These are phyloP conservation scores for Macaca nemestrina DNA, from an alignment of 2,113 vertebrate species.

Conservation along the genomic window DNA sequence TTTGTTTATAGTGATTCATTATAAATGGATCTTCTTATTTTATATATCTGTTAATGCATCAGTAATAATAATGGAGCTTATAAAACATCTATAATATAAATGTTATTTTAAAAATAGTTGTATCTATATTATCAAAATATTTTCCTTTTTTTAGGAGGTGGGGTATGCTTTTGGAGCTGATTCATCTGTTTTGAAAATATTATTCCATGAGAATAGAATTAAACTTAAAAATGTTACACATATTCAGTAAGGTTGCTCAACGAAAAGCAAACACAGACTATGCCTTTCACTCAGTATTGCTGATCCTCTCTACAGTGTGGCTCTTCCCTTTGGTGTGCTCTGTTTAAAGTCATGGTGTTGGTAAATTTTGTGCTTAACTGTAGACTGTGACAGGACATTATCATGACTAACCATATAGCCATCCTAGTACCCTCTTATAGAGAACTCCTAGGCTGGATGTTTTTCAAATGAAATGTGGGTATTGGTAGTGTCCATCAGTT, in stretches of 20 bases:
- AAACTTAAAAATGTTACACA: neutral
- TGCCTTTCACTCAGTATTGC: neutral
- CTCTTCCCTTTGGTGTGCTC: neutral
- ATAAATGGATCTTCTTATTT: neutral
- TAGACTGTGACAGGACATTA: neutral
- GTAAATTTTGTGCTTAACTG: neutral
- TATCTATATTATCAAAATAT: neutral
- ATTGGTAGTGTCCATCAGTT: neutral
- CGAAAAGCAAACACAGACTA: neutral
- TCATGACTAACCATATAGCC: neutral
- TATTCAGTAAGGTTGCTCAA: neutral
- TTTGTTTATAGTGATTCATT: neutral
- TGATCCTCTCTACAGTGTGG: neutral
- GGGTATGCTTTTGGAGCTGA: neutral
- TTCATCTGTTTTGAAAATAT: neutral
- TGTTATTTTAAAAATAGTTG: neutral
- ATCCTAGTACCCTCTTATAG: neutral
- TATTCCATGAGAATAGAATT: neutral
- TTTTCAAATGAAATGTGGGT: slow-evolving; percentile 10
- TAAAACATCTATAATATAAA: neutral
- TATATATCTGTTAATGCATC: neutral
- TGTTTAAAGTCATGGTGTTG: neutral
- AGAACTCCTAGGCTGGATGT: neutral
- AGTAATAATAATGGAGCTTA: neutral
- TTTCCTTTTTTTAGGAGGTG: neutral